A percentile compares a stretch with the other conserved stretches of the same genome.
Evolutionary conservation across 2,797 vertebrate species (phyloP).

Genomic region (Pipistrellus nathusii): DNA sequence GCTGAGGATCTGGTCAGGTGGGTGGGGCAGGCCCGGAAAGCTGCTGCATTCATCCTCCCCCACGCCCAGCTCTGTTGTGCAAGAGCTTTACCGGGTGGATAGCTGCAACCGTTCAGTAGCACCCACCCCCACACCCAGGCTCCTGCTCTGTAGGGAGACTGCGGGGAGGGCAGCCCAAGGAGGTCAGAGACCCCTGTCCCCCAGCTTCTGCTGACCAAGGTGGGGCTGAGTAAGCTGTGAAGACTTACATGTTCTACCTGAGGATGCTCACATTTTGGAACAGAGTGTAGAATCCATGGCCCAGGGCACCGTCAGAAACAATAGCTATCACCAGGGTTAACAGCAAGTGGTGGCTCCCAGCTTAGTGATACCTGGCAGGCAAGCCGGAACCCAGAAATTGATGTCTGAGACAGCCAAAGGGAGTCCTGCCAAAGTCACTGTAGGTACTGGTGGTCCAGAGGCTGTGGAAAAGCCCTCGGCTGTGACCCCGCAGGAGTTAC

Average conservation of each 20-base stretch:
- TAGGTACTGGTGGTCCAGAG: not conserved
- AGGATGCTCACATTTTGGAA: not conserved
- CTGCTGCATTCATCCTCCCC: not conserved
- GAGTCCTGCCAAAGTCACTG: not conserved
- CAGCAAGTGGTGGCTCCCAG: not conserved
- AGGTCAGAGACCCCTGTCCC: not conserved
- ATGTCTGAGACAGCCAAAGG: not conserved
- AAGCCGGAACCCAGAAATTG: not conserved
- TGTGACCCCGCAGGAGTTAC: not conserved
- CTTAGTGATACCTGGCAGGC: not conserved
- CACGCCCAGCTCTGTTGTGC: not conserved
- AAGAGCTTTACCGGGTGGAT: not conserved
- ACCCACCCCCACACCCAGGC: not conserved
- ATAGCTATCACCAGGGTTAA: not conserved
- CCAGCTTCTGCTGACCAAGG: not conserved
- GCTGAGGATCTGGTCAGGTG: not conserved
- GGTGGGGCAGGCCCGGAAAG: not conserved
- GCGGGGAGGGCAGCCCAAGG: not conserved
- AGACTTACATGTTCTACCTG: not conserved
- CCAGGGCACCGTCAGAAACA: not conserved
- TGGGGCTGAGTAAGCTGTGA: not conserved
- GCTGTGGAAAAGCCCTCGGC: not conserved
- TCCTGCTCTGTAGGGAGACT: not conserved
- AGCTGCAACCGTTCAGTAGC: not conserved
- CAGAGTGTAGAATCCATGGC: not conserved